Percentiles rank a stretch among this genome's conserved stretches.
phyloP scores from a whole-genome alignment of 2,113 vertebrate genomes.

The Andinoacara biseriatus region DNA sequence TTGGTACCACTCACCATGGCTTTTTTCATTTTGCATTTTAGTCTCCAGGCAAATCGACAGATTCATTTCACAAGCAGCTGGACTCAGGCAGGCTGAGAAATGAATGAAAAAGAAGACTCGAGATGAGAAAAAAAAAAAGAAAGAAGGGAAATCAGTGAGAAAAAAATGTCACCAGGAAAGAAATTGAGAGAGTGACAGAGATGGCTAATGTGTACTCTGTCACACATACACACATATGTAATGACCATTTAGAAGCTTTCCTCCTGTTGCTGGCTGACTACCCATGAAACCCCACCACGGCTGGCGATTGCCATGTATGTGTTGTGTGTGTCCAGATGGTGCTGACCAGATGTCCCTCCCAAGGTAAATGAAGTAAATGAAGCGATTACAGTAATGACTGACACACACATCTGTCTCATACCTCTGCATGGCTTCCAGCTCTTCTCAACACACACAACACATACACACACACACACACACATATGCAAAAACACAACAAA shows the following conservation, averaged over 20 bases:
- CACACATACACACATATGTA: not conserved
- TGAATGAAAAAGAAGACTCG: slow-evolving; percentile 26
- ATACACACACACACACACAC: not conserved
- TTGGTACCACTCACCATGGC: slow-evolving; percentile 15
- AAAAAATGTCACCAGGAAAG: slow-evolving; percentile 25
- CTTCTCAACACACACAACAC: slow-evolving; percentile 23
- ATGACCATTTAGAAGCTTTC: slow-evolving; percentile 50
- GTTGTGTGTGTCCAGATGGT: slow-evolving; percentile 73
- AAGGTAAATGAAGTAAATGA: slow-evolving; percentile 76
- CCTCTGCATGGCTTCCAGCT: slow-evolving; percentile 62
- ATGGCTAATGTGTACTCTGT: slow-evolving; percentile 8
- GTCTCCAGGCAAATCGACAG: slow-evolving; percentile 14
- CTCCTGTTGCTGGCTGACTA: slow-evolving; percentile 58
- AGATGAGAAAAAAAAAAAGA: not conserved
- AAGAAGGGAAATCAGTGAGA: not conserved
- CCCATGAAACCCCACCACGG: slow-evolving; percentile 41
- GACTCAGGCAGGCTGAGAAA: slow-evolving; percentile 31
- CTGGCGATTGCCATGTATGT: slow-evolving; percentile 44
- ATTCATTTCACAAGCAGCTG: slow-evolving; percentile 44
- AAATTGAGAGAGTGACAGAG: slow-evolving; percentile 25
- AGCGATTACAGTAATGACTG: slow-evolving; percentile 79
- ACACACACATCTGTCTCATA: slow-evolving; percentile 77
- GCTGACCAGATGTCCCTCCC: slow-evolving; percentile 77
- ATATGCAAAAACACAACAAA: not conserved
- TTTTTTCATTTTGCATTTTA: slow-evolving; percentile 45